Base-by-base conservation (phyloP, 2,113 vertebrate species). In the Rhea americana region DNA sequence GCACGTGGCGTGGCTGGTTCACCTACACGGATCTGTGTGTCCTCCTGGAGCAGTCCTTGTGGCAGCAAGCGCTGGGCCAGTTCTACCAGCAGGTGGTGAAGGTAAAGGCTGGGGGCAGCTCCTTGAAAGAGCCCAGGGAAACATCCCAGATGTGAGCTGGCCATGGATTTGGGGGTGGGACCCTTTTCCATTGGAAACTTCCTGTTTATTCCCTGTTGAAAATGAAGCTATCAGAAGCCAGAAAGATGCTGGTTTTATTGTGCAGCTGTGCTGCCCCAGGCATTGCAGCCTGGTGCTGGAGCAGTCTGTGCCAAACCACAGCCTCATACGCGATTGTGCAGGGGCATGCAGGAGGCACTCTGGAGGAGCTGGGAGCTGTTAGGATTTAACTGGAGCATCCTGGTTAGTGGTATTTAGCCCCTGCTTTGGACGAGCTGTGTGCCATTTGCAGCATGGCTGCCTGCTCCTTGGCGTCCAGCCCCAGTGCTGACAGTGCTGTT, bases 21-120 rank as follows among this genome's bases (percentile, higher is more conserved):
- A 99, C 99, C 41, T 99, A 99, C 97, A 99, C 99, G 1, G 99
- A 99, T 95, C 95, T 99, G 37, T 99, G 98, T 70, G 99, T 99
- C 70, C 98, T 99, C 66, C 97, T 99, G 97, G 99, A 99, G 94
- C 99, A 99, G 89, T 97, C 98, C 1, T 43, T 94, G 9, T 99
- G 99, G 99, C 98, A 98, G 85, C 97, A 98, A 14, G 97, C 98
- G 24, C 96, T 99, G 87, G 93, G 97, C 14, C 97, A 98, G 59
- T 97, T 99, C 95, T 99, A 98, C 94, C 99, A 98, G 96, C 98
- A 97, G 92, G 97, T 99, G 88, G 96, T 98, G 35, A 99, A 99
- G 98, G 99, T 99, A 91, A 97, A 96, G 48, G n/a, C 22, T 16
- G 24, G 68, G 17, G 13, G 14, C 63, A 77, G 59, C 43, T 48